Conservation (phyloP, 92 coral and sea anemone genomes). For the Heteractis magnifica region DNA sequence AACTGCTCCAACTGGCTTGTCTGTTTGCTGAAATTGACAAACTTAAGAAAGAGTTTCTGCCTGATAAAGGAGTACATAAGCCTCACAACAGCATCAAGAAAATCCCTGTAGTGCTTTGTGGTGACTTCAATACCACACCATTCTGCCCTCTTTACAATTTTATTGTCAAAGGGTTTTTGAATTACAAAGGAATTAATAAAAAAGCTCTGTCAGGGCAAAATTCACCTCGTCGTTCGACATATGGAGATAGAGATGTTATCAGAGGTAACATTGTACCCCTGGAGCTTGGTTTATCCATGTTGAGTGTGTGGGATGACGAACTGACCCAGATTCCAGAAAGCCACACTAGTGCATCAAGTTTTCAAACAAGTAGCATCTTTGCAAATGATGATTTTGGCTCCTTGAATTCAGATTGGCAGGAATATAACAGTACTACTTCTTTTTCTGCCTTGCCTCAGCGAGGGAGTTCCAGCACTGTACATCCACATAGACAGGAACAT, state of each 20-base stretch:
- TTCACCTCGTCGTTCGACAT: conserved; percentile 28
- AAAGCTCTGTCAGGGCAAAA: conserved; percentile 89
- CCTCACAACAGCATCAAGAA: conserved; percentile 14
- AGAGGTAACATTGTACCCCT: conserved; percentile 71
- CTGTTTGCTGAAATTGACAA: conserved; percentile 84
- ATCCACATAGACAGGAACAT: too few species aligned
- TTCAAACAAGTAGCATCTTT: neutral
- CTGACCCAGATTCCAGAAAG: neutral
- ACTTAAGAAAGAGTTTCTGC: conserved; percentile 34
- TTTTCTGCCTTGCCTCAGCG: too few species aligned
- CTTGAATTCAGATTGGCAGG: neutral
- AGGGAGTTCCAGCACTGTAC: too few species aligned
- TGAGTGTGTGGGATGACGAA: conserved; percentile 32
- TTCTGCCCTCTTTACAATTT: conserved; percentile 78
- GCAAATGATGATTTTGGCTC: neutral
- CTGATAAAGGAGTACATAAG: conserved; percentile 6
- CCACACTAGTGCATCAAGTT: neutral
- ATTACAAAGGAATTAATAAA: conserved; percentile 58
- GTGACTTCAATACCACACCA: conserved; percentile 90
- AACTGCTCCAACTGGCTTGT: conserved; percentile 78
- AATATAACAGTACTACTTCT: neutral
- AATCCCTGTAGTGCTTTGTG: conserved; percentile 77
- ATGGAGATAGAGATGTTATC: conserved; percentile 28
- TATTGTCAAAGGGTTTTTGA: conserved; percentile 56
- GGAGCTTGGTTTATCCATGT: conserved; percentile 58